phyloP scores from a whole-genome alignment of 2,888 invertebrate species.

The Eulithis testata region DNA sequence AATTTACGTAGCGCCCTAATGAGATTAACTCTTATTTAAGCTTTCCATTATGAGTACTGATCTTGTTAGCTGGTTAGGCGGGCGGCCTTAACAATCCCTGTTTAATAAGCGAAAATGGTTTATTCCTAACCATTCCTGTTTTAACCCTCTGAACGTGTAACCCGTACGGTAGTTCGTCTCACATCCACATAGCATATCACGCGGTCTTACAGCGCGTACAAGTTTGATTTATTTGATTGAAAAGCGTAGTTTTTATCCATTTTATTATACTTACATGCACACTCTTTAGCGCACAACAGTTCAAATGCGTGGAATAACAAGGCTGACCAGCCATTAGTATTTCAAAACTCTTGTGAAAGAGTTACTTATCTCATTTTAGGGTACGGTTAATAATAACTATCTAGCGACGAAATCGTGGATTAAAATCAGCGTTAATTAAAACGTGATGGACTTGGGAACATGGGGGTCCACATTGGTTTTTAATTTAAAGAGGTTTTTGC shows the following conservation, averaged over 20 bases:
- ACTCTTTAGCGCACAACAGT: no score
- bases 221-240: no score
- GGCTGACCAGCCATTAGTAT: no score
- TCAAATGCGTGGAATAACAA: no score
- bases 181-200: no score
- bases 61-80: constrained; percentile 51
- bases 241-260: no score
- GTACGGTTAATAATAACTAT: constrained; percentile 4
- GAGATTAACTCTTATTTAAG: constrained; percentile 59
- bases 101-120: constrained; percentile 51
- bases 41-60: constrained; percentile 60
- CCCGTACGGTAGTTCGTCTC: no score
- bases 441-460: constrained; percentile 11
- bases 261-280: no score
- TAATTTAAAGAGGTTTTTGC: constrained; percentile 12
- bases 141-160: no score
- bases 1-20: constrained; percentile 56
- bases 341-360: no score
- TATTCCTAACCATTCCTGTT: constrained; percentile 8
- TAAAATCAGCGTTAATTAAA: constrained; percentile 19
- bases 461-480: constrained; percentile 9
- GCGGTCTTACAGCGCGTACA: no score
- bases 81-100: constrained; percentile 44
- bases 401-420: constrained; percentile 20
- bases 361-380: not conserved